A percentile compares a stretch with the other conserved stretches of the same genome.
These are phyloP conservation scores for Microplitis demolitor DNA, from an alignment of 1,140 invertebrate genomes.

Conservation along the genomic window DNA sequence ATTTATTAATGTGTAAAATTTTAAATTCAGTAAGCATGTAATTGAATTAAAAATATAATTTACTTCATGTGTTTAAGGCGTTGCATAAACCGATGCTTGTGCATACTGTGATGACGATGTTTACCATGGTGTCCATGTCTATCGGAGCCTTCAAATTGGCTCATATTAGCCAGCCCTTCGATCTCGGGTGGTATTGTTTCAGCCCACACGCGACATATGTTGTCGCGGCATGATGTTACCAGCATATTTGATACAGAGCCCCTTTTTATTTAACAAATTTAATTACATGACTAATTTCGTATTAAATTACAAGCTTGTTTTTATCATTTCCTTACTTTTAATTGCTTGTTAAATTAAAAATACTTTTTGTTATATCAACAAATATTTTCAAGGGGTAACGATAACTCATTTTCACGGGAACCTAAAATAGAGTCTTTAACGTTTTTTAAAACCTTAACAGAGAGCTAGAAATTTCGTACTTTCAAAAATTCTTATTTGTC, in stretches of 20 bases:
- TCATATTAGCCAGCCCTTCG: conserved; percentile 88
- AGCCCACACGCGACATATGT: conserved; percentile 98
- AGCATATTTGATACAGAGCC: conserved; percentile 97
- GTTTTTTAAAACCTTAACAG: too few species aligned
- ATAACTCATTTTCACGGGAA: too few species aligned
- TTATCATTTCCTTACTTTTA: conserved; percentile 7
- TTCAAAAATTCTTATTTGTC: too few species aligned
- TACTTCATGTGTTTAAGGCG: conserved; percentile 95
- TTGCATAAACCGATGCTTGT: conserved; percentile 96
- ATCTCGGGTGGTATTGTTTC: conserved; percentile 93
- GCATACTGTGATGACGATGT: conserved; percentile 84
- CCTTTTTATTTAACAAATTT: conserved; percentile 59
- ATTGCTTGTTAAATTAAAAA: too few species aligned
- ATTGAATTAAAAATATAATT: conserved; percentile 14
- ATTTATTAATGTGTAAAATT: not conserved
- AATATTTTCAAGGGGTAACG: too few species aligned
- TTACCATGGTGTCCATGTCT: conserved; percentile 78
- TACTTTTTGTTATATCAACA: too few species aligned
- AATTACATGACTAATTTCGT: conserved; percentile 7
- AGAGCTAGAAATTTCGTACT: too few species aligned
- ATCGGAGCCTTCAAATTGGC: conserved; percentile 78
- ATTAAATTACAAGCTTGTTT: conserved; percentile 14
- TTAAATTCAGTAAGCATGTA: conserved; percentile 19
- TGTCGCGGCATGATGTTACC: conserved; percentile 97
- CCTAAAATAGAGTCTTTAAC: too few species aligned